Evolutionary conservation across 2,888 invertebrate species (phyloP).

Genomic region (Eristalinus aeneus): DNA sequence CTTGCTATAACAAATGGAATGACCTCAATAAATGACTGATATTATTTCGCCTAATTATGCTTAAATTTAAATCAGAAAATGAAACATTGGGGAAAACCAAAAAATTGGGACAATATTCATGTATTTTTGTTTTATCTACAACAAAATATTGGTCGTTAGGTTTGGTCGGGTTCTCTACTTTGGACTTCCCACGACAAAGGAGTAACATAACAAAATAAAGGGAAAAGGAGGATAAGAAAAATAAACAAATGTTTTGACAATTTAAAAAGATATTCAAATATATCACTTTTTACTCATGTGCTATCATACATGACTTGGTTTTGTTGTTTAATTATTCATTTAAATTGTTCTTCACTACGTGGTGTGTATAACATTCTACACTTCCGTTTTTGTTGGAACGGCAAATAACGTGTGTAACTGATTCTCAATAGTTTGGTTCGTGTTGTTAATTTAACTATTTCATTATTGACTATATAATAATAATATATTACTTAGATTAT

Average conservation of each 20-base stretch:
- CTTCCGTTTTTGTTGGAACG: slow-evolving; percentile 43
- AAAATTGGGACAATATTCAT: background rate
- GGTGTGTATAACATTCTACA: slow-evolving; percentile 48
- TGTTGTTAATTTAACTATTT: slow-evolving; percentile 67
- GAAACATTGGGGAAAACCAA: background rate
- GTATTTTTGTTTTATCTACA: background rate
- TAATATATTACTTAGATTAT: slow-evolving; percentile 63
- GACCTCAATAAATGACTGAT: slow-evolving; percentile 73
- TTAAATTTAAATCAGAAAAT: slow-evolving; percentile 51
- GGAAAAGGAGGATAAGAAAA: background rate
- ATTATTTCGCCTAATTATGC: slow-evolving; percentile 54
- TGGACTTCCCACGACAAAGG: background rate
- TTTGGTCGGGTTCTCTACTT: background rate
- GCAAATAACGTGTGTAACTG: slow-evolving; percentile 62
- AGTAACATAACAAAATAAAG: background rate
- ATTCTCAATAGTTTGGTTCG: slow-evolving; percentile 65
- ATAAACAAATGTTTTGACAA: background rate
- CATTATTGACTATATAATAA: slow-evolving; percentile 67
- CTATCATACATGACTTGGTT: slow-evolving; percentile 59
- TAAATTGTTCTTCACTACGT: slow-evolving; percentile 65
- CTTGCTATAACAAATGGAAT: slow-evolving; percentile 72
- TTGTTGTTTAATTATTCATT: slow-evolving; percentile 37
- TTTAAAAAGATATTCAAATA: slow-evolving; percentile 1
- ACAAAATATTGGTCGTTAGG: background rate
- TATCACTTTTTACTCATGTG: slow-evolving; percentile 66